Evolutionary conservation across 2,888 invertebrate species (phyloP).

Genomic region (Perdita meconis): DNA sequence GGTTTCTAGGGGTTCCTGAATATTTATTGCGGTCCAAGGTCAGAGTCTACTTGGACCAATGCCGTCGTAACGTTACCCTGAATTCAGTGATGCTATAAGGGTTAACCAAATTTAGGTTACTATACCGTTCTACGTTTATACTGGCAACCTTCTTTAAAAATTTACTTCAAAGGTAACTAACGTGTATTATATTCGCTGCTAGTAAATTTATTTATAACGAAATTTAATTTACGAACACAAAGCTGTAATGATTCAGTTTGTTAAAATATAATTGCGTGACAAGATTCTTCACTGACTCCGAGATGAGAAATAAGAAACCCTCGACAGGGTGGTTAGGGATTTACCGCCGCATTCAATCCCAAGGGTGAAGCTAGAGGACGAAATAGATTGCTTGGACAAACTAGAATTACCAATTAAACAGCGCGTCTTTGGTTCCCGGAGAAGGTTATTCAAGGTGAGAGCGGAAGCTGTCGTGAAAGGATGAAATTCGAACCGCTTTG

Average conservation of each 20-base stretch:
- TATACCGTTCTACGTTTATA: slow-evolving; percentile 16
- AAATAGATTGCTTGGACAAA: slow-evolving; percentile 54
- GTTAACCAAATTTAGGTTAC: slow-evolving; percentile 40
- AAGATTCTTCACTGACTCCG: not conserved
- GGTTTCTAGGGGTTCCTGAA: slow-evolving; percentile 38
- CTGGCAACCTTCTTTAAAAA: not conserved
- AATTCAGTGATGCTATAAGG: slow-evolving; percentile 23
- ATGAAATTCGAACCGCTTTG: slow-evolving; percentile 64
- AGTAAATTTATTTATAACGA: no score
- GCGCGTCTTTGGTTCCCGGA: slow-evolving; percentile 16
- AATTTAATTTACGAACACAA: not conserved
- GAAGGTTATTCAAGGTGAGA: slow-evolving; percentile 56
- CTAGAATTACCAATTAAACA: slow-evolving; percentile 58
- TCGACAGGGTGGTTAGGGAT: not conserved
- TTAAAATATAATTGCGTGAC: not conserved
- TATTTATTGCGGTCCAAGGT: slow-evolving; percentile 50
- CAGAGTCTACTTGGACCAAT: slow-evolving; percentile 38
- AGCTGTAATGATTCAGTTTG: not conserved
- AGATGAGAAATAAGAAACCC: not conserved
- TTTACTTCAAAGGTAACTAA: not conserved
- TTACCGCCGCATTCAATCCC: slow-evolving; percentile 13
- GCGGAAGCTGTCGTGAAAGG: slow-evolving; percentile 30
- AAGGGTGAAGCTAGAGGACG: not conserved
- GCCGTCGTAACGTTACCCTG: slow-evolving; percentile 34
- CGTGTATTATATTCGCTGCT: no score